A percentile compares a stretch with the other conserved stretches of the same genome.
Conservation (phyloP, 2,797 vertebrate species). For the Oceanodroma leucorhoa region DNA sequence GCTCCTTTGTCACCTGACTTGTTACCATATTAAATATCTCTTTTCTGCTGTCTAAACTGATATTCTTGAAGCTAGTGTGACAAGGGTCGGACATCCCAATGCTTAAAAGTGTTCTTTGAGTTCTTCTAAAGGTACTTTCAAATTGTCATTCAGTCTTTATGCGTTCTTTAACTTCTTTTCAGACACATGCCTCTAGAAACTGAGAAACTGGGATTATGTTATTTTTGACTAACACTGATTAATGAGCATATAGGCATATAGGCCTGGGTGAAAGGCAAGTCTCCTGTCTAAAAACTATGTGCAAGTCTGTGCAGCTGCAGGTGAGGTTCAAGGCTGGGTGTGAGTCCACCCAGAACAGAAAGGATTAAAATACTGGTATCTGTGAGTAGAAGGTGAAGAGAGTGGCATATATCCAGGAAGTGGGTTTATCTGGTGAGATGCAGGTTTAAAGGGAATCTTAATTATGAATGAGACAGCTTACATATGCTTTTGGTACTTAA, state of each 20-base stretch:
- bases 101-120: not conserved
- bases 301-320: not conserved
- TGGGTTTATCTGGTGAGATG: not conserved
- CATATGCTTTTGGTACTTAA: accelerated
- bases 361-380: not conserved
- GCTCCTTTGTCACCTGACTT: not conserved
- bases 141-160: not conserved
- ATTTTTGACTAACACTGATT: not conserved
- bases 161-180: not conserved
- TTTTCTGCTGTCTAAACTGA: not conserved
- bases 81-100: not conserved
- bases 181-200: not conserved
- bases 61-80: not conserved
- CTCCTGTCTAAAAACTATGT: not conserved
- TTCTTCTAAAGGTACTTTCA: not conserved
- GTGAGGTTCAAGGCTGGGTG: not conserved
- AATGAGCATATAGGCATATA: not conserved
- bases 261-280: not conserved
- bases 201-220: not conserved
- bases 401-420: not conserved
- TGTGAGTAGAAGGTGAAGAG: not conserved
- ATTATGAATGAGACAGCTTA: not conserved
- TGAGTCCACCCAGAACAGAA: not conserved
- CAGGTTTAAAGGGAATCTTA: not conserved
- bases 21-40: not conserved